phyloP scores from a whole-genome alignment of 2,113 vertebrate species.

The Syrrhaptes paradoxus region DNA sequence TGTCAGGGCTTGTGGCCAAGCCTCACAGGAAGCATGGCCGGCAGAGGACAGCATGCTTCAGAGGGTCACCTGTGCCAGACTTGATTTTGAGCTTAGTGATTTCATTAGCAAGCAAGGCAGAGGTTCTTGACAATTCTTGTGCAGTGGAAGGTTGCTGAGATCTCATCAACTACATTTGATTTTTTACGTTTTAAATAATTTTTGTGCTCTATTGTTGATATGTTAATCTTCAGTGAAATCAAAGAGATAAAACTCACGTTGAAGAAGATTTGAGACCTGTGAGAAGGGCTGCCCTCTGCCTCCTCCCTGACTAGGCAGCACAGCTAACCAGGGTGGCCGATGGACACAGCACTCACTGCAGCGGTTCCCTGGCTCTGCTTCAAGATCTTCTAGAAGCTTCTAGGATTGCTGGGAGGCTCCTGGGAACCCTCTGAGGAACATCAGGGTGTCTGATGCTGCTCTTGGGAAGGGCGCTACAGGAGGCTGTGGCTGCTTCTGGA shows the following conservation, averaged over 20 bases:
- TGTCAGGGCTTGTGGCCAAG: background rate
- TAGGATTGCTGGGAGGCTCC: background rate
- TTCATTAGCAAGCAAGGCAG: background rate
- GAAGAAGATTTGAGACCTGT: background rate
- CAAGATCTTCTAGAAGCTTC: background rate
- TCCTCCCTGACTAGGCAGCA: background rate
- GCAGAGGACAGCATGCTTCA: background rate
- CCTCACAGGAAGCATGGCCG: background rate
- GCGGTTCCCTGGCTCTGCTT: background rate
- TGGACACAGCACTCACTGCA: accelerated
- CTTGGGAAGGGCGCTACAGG: background rate
- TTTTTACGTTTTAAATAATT: background rate
- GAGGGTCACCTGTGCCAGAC: background rate
- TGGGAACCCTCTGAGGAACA: background rate
- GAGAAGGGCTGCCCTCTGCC: background rate
- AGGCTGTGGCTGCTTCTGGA: background rate
- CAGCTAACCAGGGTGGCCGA: accelerated
- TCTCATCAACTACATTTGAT: too few relatives aligned
- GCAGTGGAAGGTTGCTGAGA: background rate
- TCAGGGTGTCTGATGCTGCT: background rate
- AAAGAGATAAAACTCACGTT: background rate
- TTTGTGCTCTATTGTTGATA: background rate
- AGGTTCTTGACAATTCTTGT: background rate
- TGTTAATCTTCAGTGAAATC: background rate
- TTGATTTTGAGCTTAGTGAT: background rate